Conservation (phyloP, 2,113 vertebrate species). For the Cathartes aura region DNA sequence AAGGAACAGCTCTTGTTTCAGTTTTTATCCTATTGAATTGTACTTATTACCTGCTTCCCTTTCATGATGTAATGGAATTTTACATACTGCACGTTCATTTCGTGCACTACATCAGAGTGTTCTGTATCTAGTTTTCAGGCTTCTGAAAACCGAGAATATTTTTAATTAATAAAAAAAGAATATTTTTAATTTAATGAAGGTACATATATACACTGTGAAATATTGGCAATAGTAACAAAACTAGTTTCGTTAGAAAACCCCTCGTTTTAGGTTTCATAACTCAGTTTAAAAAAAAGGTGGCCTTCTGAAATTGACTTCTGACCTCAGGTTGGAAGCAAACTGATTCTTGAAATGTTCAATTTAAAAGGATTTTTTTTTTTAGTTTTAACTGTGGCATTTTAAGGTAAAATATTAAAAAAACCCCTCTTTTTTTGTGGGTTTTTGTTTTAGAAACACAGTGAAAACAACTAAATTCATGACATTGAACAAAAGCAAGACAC, state of each 20-base stretch:
- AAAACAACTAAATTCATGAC: neutral
- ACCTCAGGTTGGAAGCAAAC: neutral
- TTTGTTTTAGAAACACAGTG: neutral
- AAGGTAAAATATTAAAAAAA: neutral
- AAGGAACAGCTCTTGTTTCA: neutral
- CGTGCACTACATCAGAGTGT: neutral
- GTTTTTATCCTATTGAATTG: neutral
- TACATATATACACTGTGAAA: neutral
- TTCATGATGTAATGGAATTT: neutral
- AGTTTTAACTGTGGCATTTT: neutral
- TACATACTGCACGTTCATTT: neutral
- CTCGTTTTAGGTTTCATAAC: neutral
- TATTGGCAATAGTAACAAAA: neutral
- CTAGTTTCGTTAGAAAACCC: neutral
- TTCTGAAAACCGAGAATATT: neutral
- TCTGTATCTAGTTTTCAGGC: neutral
- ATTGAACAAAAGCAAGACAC: neutral
- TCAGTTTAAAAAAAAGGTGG: neutral
- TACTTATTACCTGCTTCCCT: neutral
- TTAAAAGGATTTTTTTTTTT: neutral
- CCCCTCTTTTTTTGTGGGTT: rapidly evolving
- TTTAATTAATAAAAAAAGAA: neutral
- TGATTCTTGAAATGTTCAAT: neutral
- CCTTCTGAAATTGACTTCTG: neutral
- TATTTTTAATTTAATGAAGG: neutral